Evolutionary conservation across 2,797 vertebrate genomes (phyloP).

Genomic region (Myripristis jacobus): DNA sequence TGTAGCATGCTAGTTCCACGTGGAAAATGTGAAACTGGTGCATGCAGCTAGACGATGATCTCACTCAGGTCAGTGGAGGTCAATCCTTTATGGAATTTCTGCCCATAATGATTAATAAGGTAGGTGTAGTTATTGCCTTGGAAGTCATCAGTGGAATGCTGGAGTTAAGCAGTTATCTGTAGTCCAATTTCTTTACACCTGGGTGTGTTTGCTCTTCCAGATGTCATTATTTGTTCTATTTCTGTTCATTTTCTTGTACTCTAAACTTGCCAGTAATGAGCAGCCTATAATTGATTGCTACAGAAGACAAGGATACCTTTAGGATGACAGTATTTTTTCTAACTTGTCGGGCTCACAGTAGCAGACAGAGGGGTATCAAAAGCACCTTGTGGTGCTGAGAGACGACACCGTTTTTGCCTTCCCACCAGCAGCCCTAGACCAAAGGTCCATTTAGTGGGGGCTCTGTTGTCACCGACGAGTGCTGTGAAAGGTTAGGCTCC

Average conservation of each 20-base stretch:
- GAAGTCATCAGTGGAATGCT: slow-evolving; percentile 67
- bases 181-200: slow-evolving; percentile 58
- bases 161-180: slow-evolving; percentile 58
- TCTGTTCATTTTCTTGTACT: slow-evolving; percentile 36
- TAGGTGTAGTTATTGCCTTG: slow-evolving; percentile 62
- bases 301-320: slow-evolving; percentile 57
- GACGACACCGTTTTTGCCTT: slow-evolving; percentile 22
- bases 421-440: slow-evolving; percentile 14
- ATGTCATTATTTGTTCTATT: slow-evolving; percentile 34
- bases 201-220: slow-evolving; percentile 30
- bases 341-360: too few relatives aligned
- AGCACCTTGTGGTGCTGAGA: neutral
- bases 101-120: slow-evolving; percentile 80
- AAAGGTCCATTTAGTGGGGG: slow-evolving; percentile 57
- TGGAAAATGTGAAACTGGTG: slow-evolving; percentile 50
- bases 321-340: too few relatives aligned
- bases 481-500: slow-evolving; percentile 64
- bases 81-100: slow-evolving; percentile 74
- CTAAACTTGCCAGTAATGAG: slow-evolving; percentile 57
- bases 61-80: slow-evolving; percentile 67
- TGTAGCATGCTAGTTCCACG: slow-evolving; percentile 27
- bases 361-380: slow-evolving; percentile 15
- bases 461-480: slow-evolving; percentile 56
- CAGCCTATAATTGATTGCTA: slow-evolving; percentile 58
- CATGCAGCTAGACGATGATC: slow-evolving; percentile 67